A percentile compares a stretch with the other conserved stretches of the same genome.
Conservation (phyloP, 2,797 vertebrate species). For the Orientallactaga sibirica region DNA sequence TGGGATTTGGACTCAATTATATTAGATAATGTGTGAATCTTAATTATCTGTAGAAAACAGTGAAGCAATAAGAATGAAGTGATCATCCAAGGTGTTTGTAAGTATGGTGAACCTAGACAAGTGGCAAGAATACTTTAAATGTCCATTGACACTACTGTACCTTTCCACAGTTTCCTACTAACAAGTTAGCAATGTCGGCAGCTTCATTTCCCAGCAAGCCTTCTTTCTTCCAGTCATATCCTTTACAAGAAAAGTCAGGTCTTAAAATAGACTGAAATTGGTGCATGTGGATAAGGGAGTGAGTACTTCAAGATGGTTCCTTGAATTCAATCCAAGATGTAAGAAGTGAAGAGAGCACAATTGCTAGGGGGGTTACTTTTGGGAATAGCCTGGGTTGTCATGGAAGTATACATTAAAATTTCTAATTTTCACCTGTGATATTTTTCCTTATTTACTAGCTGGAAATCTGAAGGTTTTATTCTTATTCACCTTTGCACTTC, state of each 20-base stretch:
- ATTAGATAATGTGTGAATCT: not conserved
- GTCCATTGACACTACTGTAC: not conserved
- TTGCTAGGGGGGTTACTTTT: not conserved
- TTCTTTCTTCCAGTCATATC: not conserved
- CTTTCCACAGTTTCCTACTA: not conserved
- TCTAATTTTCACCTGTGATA: slow-evolving; percentile 35
- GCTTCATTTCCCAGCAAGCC: slow-evolving; percentile 15
- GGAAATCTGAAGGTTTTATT: slow-evolving; percentile 39
- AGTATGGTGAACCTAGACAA: not conserved
- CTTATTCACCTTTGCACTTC: slow-evolving; percentile 4
- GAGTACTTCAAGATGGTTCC: not conserved
- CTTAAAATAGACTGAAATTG: slow-evolving; percentile 24
- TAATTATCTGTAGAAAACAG: not conserved
- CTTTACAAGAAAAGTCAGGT: slow-evolving; percentile 13
- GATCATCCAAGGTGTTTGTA: not conserved
- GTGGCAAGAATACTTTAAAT: not conserved
- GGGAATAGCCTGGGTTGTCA: not conserved
- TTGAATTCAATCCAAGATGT: slow-evolving; percentile 35
- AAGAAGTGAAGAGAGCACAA: not conserved
- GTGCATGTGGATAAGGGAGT: not conserved
- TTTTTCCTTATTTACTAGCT: not conserved
- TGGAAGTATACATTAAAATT: slow-evolving; percentile 17
- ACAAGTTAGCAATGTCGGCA: not conserved
- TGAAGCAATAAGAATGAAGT: slow-evolving; percentile 1
- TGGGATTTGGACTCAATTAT: slow-evolving; percentile 27